phyloP scores from a whole-genome alignment of 2,888 invertebrate species.

The Nemotelus nigrinus region DNA sequence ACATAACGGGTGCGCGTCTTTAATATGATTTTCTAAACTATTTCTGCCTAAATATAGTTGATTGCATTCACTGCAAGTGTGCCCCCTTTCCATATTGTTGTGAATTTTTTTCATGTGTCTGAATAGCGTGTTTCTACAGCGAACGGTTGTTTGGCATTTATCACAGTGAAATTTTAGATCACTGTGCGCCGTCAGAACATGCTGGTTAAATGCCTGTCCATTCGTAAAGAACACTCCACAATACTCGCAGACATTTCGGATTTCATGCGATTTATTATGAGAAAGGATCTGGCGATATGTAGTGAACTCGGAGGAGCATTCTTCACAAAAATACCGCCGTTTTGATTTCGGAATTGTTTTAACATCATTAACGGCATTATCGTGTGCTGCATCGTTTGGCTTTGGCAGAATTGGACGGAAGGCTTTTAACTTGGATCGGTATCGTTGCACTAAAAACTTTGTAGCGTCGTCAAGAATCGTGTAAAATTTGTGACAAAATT shows the following conservation, averaged over 20 bases:
- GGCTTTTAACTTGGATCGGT: not conserved
- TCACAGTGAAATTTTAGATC: conserved; percentile 51
- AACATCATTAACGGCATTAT: not conserved
- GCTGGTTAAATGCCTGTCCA: conserved; percentile 46
- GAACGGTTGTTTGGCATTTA: conserved; percentile 49
- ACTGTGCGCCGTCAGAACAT: conserved; percentile 49
- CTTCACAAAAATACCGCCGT: conserved; percentile 53
- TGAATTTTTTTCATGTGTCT: conserved; percentile 52
- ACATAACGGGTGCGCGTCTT: conserved; percentile 1
- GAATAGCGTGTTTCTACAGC: conserved; percentile 51
- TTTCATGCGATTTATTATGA: conserved; percentile 51
- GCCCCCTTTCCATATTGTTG: conserved; percentile 48
- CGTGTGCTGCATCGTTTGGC: not conserved
- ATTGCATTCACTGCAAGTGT: conserved; percentile 51
- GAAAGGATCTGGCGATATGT: conserved; percentile 52
- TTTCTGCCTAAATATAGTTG: conserved; percentile 1
- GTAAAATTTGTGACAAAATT: conserved; percentile 21
- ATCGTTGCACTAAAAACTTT: not conserved
- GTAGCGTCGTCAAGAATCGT: not conserved
- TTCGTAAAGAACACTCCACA: conserved; percentile 52
- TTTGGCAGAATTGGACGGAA: not conserved
- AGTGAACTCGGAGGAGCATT: conserved; percentile 52
- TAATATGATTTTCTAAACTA: conserved; percentile 24
- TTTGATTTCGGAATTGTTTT: conserved; percentile 8
- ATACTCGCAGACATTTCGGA: conserved; percentile 51